These are phyloP conservation scores for Lissocephala sabroskyi DNA, from an alignment of 2,888 invertebrate species.

Conservation along the genomic window DNA sequence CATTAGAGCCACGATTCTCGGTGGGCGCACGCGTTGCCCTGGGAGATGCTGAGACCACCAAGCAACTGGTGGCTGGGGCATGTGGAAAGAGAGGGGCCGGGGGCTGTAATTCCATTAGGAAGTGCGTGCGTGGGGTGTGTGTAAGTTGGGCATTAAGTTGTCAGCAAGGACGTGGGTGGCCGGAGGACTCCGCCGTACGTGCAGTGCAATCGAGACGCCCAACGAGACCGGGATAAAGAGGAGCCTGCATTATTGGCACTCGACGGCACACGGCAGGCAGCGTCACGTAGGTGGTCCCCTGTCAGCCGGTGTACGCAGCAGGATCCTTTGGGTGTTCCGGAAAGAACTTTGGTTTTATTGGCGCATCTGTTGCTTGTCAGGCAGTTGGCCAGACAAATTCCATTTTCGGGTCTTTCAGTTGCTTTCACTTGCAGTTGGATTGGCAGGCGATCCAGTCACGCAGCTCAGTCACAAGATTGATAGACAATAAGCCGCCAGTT, in stretches of 20 bases:
- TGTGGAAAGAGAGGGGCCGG: too few relatives aligned
- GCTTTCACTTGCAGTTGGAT: too few relatives aligned
- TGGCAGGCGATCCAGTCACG: too few relatives aligned
- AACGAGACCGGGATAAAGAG: neutral
- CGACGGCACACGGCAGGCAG: conserved; percentile 5
- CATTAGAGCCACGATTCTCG: conserved; percentile 26
- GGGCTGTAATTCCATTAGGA: too few relatives aligned
- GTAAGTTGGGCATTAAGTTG: neutral
- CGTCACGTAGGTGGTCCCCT: conserved; percentile 2
- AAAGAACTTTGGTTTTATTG: neutral
- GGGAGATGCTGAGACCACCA: too few relatives aligned
- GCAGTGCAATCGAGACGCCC: neutral
- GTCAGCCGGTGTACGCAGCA: too few relatives aligned
- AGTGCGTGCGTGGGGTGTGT: neutral
- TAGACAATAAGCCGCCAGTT: too few relatives aligned
- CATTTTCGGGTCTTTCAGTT: too few relatives aligned
- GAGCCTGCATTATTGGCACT: conserved; percentile 6
- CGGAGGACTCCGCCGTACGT: neutral
- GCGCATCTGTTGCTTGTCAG: conserved; percentile 10
- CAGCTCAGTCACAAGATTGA: too few relatives aligned
- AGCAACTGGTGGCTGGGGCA: neutral
- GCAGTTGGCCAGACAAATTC: conserved; percentile 11
- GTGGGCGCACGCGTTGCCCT: neutral
- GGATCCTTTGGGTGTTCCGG: too few relatives aligned
- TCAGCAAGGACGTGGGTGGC: neutral